Base-by-base conservation (phyloP, 2,113 vertebrate genomes). In the Malurus melanocephalus region DNA sequence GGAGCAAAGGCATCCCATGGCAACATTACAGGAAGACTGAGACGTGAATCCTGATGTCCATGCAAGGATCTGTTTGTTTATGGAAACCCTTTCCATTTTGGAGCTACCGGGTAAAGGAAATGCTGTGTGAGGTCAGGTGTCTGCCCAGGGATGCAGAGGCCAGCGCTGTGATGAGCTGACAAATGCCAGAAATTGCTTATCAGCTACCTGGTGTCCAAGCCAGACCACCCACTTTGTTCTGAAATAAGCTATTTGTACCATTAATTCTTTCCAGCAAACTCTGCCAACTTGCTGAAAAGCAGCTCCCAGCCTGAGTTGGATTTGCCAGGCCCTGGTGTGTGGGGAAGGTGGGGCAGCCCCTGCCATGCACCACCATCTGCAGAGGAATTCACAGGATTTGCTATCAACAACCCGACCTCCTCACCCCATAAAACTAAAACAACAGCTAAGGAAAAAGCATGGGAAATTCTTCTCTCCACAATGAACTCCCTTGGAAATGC, bases 21-120 rank as follows among this genome's bases (percentile, higher is more conserved):
- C 26, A 80, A 26, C 0, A 0, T 16, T 35, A 66, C 0, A 8
- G n/a, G 30, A 21, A 77, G 40, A 74, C 0, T 10, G 35, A 67
- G 73, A 71, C 5, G 1, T 9, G 16, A 80, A 13, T 65, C 27
- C 51, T 59, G 28, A 52, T 28, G 60, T 46, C 28, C 56, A 27
- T 2, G 4, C 30, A 33, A 55, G 40, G 26, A 77, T n/a, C 40
- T 33, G 18, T 27, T 65, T 62, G 20, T 38, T 93, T 53, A 75
- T 1, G 8, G 23, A 86, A 74, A 35, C 12, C 20, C n/a, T 30
- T 53, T 69, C 43, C 40, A 52, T 43, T 77, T 19, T 43, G 61
- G 42, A 80, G 55, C 19, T 35, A 42, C 4, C 4, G 38, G 9
- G 19, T 35, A 56, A 78, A 27, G 23, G 17, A 55, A 78, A 33